phyloP scores from a whole-genome alignment of 1,140 invertebrate species.

The Metaphire vulgaris region DNA sequence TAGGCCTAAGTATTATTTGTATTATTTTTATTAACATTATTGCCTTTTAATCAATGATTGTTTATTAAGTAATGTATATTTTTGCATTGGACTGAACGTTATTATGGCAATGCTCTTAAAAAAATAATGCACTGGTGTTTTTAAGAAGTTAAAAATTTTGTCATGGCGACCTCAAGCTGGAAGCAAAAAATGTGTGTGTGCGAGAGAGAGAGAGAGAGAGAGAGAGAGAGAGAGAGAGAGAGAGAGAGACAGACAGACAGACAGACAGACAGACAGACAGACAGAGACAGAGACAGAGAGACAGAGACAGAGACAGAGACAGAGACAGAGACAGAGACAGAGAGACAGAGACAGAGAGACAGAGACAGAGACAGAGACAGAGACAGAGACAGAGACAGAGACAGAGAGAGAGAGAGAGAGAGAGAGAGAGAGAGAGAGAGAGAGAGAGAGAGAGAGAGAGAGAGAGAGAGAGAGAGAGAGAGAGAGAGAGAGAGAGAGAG shows the following conservation, averaged over 20 bases:
- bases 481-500: not conserved
- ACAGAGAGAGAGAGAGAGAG: not conserved
- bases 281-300: not conserved
- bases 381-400: not conserved
- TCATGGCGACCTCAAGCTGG: not conserved
- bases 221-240: not conserved
- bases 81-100: too few species aligned
- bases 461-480: not conserved
- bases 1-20: too few species aligned
- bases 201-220: not conserved
- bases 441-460: not conserved
- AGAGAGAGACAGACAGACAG: not conserved
- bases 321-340: not conserved
- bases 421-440: not conserved
- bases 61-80: too few species aligned
- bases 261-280: not conserved
- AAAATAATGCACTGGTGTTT: too few species aligned
- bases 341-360: not conserved
- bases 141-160: too few species aligned
- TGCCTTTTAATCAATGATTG: too few species aligned
- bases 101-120: too few species aligned
- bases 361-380: not conserved
- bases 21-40: too few species aligned
- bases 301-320: not conserved
- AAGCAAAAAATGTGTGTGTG: not conserved